Conservation (phyloP, 2,113 vertebrate genomes). For the Pleuronectes platessa region DNA sequence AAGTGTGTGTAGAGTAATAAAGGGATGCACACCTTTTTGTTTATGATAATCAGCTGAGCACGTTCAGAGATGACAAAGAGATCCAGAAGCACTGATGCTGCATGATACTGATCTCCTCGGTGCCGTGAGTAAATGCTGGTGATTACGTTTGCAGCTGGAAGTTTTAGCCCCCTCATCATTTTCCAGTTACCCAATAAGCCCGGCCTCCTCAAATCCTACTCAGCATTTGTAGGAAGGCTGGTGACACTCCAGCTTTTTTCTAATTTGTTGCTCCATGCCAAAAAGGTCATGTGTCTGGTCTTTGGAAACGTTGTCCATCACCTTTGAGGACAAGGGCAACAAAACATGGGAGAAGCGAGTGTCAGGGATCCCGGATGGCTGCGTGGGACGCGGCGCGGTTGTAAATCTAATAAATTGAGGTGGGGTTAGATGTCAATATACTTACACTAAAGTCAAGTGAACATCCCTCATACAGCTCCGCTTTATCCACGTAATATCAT, state of each 20-base stretch:
- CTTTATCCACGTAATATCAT: conserved; percentile 61
- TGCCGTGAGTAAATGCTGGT: conserved; percentile 48
- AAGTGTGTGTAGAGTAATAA: conserved; percentile 4
- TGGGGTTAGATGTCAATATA: conserved; percentile 61
- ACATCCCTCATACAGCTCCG: conserved; percentile 44
- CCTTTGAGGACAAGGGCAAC: conserved; percentile 25
- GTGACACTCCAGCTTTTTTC: conserved; percentile 18
- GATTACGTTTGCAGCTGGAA: conserved; percentile 47
- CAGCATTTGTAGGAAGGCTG: conserved; percentile 50
- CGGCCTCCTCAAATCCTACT: conserved; percentile 30
- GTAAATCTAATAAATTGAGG: conserved; percentile 61
- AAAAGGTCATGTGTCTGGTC: conserved; percentile 53
- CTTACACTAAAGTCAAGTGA: conserved; percentile 58
- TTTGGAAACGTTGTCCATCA: conserved; percentile 26
- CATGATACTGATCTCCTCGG: conserved; percentile 59
- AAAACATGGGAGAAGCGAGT: conserved; percentile 36
- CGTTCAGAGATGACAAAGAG: conserved; percentile 52
- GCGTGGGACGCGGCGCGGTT: conserved; percentile 24
- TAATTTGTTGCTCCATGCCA: conserved; percentile 16
- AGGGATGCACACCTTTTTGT: conserved; percentile 29
- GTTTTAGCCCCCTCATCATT: conserved; percentile 47
- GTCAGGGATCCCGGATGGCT: conserved; percentile 23
- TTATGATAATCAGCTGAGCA: conserved; percentile 36
- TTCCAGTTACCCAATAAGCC: conserved; percentile 42
- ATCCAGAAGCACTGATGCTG: conserved; percentile 56